These are phyloP conservation scores for Benitochromis conjunctus DNA, from an alignment of 2,113 vertebrate genomes.

Conservation along the genomic window DNA sequence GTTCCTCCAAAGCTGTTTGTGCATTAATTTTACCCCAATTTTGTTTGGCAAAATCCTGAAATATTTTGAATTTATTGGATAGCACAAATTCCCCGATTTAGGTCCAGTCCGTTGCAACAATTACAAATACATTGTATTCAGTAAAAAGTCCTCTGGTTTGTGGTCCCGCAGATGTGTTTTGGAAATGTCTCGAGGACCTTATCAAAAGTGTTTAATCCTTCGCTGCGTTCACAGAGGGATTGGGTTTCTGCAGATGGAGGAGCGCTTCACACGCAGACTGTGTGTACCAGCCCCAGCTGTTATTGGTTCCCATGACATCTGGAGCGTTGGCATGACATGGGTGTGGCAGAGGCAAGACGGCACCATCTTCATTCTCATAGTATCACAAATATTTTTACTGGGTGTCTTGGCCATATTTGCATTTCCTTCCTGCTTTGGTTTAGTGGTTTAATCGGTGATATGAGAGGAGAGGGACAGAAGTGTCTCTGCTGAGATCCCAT, in stretches of 20 bases:
- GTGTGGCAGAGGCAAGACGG: conserved; percentile 49
- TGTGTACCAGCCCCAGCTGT: conserved; percentile 72
- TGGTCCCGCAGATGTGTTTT: conserved; percentile 50
- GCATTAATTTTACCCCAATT: background rate
- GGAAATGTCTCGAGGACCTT: conserved; percentile 70
- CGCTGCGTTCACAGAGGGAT: conserved; percentile 78
- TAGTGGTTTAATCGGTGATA: background rate
- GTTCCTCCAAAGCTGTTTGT: background rate
- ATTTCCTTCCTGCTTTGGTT: background rate
- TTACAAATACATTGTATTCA: background rate
- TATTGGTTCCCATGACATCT: conserved; percentile 76
- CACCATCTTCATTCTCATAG: conserved; percentile 37
- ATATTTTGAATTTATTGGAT: background rate
- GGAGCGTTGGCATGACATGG: conserved; percentile 69
- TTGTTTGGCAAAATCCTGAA: background rate
- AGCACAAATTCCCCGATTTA: background rate
- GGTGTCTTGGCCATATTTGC: background rate
- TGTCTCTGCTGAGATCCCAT: background rate
- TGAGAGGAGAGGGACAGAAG: background rate
- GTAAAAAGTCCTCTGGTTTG: conserved; percentile 6
- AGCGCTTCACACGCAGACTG: conserved; percentile 64
- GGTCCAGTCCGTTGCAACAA: background rate
- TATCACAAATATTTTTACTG: background rate
- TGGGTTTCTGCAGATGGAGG: conserved; percentile 70
- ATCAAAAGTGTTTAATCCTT: conserved; percentile 75